Percentiles rank a stretch among this genome's conserved stretches.
These are phyloP conservation scores for Hirundichthys speculiger DNA, from an alignment of 2,113 vertebrate species.

Conservation along the genomic window DNA sequence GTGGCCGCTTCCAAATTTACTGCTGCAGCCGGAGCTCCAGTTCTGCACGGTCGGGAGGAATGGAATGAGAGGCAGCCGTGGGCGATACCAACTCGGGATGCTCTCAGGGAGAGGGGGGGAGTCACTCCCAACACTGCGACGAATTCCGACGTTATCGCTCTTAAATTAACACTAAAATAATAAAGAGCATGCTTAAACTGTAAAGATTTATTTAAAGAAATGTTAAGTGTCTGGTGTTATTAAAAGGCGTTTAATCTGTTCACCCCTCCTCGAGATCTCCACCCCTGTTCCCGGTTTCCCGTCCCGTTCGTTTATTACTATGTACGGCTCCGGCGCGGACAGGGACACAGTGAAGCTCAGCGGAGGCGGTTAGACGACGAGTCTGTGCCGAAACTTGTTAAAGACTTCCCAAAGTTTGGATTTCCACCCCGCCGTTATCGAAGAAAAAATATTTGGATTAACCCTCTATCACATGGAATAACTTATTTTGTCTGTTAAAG, in stretches of 20 bases:
- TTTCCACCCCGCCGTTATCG: background rate
- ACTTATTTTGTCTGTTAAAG: constrained; percentile 38
- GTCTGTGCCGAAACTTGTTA: constrained; percentile 13
- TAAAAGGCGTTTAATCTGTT: too few relatives aligned
- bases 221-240: too few relatives aligned
- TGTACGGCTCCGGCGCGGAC: constrained; percentile 21
- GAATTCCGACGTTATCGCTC: background rate
- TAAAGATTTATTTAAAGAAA: too few relatives aligned
- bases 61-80: constrained; percentile 79
- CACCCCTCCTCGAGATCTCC: too few relatives aligned
- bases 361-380: constrained; percentile 11
- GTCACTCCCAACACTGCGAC: background rate
- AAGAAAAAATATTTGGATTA: constrained; percentile 31
- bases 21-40: constrained; percentile 51
- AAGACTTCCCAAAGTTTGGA: constrained; percentile 45
- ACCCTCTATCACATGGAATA: constrained; percentile 23
- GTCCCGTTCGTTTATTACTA: constrained; percentile 73
- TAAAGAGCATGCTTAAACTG: too few relatives aligned
- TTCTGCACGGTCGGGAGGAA: constrained; percentile 47
- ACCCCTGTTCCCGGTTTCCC: background rate
- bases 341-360: constrained; percentile 52
- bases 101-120: constrained; percentile 3
- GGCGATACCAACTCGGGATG: constrained; percentile 73
- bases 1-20: constrained; percentile 43
- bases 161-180: background rate